Percentiles rank a stretch among this genome's conserved stretches.
Evolutionary conservation across 2,888 invertebrate species (phyloP).

Genomic region (Drosophila pseudotakahashii): DNA sequence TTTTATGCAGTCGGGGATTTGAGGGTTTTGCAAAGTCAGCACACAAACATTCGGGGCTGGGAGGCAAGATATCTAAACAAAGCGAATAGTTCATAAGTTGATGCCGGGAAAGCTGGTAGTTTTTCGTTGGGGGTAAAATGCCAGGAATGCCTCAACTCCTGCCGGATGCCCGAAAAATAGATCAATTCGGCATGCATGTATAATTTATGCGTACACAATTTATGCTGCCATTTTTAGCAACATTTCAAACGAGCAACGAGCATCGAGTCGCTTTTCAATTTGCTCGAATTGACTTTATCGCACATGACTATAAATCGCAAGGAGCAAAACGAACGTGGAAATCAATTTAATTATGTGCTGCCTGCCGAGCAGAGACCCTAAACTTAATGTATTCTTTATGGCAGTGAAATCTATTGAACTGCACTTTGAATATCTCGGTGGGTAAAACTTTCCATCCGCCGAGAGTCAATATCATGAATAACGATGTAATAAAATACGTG

Average conservation of each 20-base stretch:
- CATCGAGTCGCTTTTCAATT: constrained; percentile 60
- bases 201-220: constrained; percentile 66
- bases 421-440: constrained; percentile 69
- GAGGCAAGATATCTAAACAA: constrained; percentile 31
- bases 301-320: constrained; percentile 59
- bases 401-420: constrained; percentile 71
- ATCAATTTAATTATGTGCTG: constrained; percentile 72
- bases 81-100: constrained; percentile 60
- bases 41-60: constrained; percentile 11
- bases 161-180: constrained; percentile 24
- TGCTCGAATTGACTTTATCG: constrained; percentile 53
- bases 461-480: constrained; percentile 69
- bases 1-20: constrained; percentile 61
- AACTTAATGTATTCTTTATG: constrained; percentile 75
- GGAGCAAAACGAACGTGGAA: constrained; percentile 40
- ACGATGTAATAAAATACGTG: constrained; percentile 80
- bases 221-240: constrained; percentile 64
- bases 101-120: constrained; percentile 3
- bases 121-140: constrained; percentile 35
- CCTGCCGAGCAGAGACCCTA: constrained; percentile 57
- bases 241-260: constrained; percentile 51
- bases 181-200: constrained; percentile 45
- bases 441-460: constrained; percentile 45
- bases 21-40: constrained; percentile 50
- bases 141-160: constrained; percentile 51